Percentiles rank a stretch among this genome's conserved stretches.
Conservation (phyloP, 1,140 invertebrate genomes). For the Lordiphosa clarofinis region DNA sequence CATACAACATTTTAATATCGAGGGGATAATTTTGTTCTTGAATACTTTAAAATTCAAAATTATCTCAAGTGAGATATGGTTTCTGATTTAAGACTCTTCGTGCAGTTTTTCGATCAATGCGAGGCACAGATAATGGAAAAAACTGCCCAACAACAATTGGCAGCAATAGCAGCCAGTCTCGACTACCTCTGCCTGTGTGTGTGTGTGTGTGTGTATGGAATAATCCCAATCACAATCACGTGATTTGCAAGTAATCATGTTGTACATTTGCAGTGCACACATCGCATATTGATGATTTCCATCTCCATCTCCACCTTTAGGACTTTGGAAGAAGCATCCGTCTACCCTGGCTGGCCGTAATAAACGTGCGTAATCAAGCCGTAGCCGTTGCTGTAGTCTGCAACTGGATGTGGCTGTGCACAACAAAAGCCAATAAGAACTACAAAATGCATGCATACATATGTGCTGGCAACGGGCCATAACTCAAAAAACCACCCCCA, state of each 20-base stretch:
- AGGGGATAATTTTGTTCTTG: no score
- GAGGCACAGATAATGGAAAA: no score
- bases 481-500: slow-evolving; percentile 10
- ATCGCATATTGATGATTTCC: slow-evolving; percentile 62
- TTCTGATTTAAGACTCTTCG: not conserved
- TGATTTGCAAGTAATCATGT: slow-evolving; percentile 77
- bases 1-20: no score
- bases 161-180: no score
- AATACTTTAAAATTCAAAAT: no score
- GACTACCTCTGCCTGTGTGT: not conserved
- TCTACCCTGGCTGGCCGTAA: slow-evolving; percentile 43
- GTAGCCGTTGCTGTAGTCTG: slow-evolving; percentile 7
- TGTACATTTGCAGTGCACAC: slow-evolving; percentile 64
- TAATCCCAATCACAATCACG: slow-evolving; percentile 67
- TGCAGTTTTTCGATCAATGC: no score
- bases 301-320: not conserved
- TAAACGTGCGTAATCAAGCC: slow-evolving; percentile 75
- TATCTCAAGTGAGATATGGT: no score
- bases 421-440: slow-evolving; percentile 41
- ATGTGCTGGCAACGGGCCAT: slow-evolving; percentile 3
- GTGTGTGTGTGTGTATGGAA: slow-evolving; percentile 31
- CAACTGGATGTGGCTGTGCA: slow-evolving; percentile 32
- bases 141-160: no score
- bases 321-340: slow-evolving; percentile 1
- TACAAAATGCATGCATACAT: slow-evolving; percentile 25